phyloP scores from a whole-genome alignment of 2,888 invertebrate genomes.

The Dolomedes plantarius region DNA sequence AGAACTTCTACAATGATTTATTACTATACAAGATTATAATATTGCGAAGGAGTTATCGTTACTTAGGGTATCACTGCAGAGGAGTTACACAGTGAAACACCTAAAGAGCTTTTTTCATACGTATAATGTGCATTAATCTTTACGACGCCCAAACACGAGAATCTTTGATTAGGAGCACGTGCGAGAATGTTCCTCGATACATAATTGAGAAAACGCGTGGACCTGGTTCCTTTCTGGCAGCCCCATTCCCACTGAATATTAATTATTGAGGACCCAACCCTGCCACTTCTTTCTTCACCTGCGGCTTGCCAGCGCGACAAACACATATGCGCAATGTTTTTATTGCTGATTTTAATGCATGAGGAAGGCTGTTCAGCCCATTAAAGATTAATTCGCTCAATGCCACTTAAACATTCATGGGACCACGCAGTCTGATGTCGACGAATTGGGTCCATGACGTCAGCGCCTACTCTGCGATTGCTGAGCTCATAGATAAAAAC shows the following conservation, averaged over 20 bases:
- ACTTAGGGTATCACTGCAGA: too few relatives aligned
- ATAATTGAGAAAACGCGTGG: too few relatives aligned
- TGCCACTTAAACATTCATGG: not conserved
- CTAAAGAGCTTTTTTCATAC: too few relatives aligned
- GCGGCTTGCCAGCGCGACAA: not conserved
- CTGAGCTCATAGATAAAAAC: too few relatives aligned
- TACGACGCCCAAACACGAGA: too few relatives aligned
- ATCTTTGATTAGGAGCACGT: too few relatives aligned
- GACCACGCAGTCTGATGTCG: not conserved
- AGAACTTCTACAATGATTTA: too few relatives aligned
- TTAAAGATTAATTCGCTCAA: not conserved
- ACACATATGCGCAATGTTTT: not conserved
- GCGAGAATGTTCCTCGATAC: too few relatives aligned
- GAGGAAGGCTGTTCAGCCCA: not conserved
- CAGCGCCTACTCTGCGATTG: not conserved
- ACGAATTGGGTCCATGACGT: not conserved
- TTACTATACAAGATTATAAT: too few relatives aligned
- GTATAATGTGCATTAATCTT: too few relatives aligned
- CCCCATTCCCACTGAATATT: not conserved
- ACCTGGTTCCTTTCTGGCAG: not conserved
- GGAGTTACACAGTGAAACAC: too few relatives aligned
- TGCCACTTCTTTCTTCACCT: not conserved
- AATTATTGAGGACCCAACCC: slow-evolving; percentile 5
- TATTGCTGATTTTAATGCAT: not conserved
- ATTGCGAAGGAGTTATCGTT: too few relatives aligned